Evolutionary conservation across 37 sponge, comb jelly and placozoan species (phyloP), one percentile per base, ranked within the genome.

Genomic region (Oopsacas minuta): DNA sequence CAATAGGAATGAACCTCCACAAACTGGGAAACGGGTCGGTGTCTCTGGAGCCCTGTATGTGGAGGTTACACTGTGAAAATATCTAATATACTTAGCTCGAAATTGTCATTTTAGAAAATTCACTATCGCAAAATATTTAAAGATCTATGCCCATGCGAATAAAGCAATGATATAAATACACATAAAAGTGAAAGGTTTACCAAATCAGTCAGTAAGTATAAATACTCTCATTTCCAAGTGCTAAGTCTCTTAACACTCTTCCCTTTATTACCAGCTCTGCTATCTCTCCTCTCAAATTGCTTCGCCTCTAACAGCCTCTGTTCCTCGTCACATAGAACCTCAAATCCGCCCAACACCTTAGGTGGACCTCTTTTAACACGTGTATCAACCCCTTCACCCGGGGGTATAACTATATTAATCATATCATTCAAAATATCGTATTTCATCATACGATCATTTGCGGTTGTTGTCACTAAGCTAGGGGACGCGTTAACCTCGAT

Each of bases 401-500:
- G 90, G 10, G 99, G 90, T 39, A 92, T n/a, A 38, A 91, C 89
- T 32, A 95, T 91, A 83, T 93, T 93, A 35, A 97, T 82, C 37
- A 89, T 86, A 85, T 97, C 99, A 88, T 88, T 87, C 53, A 94
- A 91, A 39, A 97, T 86, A 1, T 82, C 81, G 52, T 85, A 51
- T 84, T 97, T 97, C 95, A 97, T 93, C 83, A 93, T 86, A 36
- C 99, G 89, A 42, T 97, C 99, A 81, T 88, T 91, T 12, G 88
- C 85, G 0, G 99, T 97, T 3, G 99, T 97, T 75, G 86, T 89
- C 32, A 92, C 86, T 23, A 97, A 81, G 15, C 92, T 91, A 10
- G 99, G 99, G 10, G 99, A 97, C 0, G 99, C 99, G 87, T 97
- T 97, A 25, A 97, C 96, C 83, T 97, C 99, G 52, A 97, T 95